Conservation (phyloP, 2,888 invertebrate species). For the Perizoma affinitatum region DNA sequence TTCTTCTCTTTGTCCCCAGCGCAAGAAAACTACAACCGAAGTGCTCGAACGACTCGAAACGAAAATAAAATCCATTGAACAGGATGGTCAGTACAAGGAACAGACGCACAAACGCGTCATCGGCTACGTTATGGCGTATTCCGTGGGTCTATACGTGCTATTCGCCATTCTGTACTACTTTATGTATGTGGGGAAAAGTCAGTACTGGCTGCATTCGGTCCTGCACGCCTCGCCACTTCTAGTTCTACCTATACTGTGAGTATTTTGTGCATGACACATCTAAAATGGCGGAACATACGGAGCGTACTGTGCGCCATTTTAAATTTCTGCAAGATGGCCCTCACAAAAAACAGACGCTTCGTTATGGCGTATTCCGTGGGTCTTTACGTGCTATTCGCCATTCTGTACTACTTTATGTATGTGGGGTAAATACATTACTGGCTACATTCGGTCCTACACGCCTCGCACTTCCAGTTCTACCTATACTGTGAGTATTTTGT, state of each 20-base stretch:
- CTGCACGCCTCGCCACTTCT: constrained; percentile 91
- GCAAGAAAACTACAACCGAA: constrained; percentile 77
- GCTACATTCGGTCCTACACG: too few relatives aligned
- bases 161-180: constrained; percentile 90
- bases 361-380: constrained; percentile 89
- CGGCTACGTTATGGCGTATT: constrained; percentile 89
- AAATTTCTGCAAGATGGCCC: constrained; percentile 85
- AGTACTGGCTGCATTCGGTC: constrained; percentile 87
- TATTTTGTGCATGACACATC: constrained; percentile 59
- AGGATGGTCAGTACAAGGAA: constrained; percentile 91
- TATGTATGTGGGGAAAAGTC: constrained; percentile 91
- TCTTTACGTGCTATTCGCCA: constrained; percentile 87
- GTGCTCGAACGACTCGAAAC: constrained; percentile 89
- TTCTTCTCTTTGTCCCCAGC: constrained; percentile 50
- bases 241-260: constrained; percentile 93
- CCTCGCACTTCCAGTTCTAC: too few relatives aligned
- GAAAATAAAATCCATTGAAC: constrained; percentile 92
- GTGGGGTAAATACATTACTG: constrained; percentile 88
- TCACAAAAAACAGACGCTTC: constrained; percentile 90
- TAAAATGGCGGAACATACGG: too few relatives aligned
- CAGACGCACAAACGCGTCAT: constrained; percentile 92
- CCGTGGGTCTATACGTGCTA: constrained; percentile 88
- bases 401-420: constrained; percentile 84
- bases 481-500: too few relatives aligned
- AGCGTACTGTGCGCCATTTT: too few relatives aligned